Base-by-base conservation (phyloP, 2,888 invertebrate species). In the Nymphalis urticae region DNA sequence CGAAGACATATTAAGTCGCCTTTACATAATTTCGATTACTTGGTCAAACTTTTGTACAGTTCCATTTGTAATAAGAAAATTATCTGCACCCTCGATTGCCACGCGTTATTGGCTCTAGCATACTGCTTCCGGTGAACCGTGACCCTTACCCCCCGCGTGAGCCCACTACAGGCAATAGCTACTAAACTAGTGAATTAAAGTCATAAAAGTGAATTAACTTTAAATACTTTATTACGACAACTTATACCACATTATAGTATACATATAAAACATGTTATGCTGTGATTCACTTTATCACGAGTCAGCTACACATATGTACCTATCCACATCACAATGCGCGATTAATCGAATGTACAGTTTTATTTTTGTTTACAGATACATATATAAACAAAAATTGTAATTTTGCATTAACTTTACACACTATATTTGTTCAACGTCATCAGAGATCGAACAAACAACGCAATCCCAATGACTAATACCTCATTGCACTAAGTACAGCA, bases 211-310 rank as follows among this genome's bases (percentile, higher is more conserved):
- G 84, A 90, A 90, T 88, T 89, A 90, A 90, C 90, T 91, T 92
- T 90, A 92, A 92, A 92, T 92, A 92, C 91, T 92, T 92, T 92
- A 92, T 92, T 92, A 90, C 86, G 92, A 92, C 89, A 92, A 92
- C 92, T 92, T 91, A 91, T 89, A 88, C 89, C 91, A 92, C 89
- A 90, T 85, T 85, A 87, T 89, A 90, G 90, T 91, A 90, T 90
- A 92, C 89, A 92, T 92, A 90, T 87, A 91, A 92, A 92, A 92
- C 89, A 92, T 89, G 88, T 90, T 89, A 91, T 85, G 88, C 83
- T 89, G 92, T 89, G 91, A 91, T 92, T 89, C 88, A 88, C 84
- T 86, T 84, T 87, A 89, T 89, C 92, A 90, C 91, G 86, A 83
- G 89, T 89, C 89, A 86, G 87, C 90, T 88, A 89, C 85, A 82